Base-by-base conservation (phyloP, 2,797 vertebrate genomes). In the Sitta carolinensis region DNA sequence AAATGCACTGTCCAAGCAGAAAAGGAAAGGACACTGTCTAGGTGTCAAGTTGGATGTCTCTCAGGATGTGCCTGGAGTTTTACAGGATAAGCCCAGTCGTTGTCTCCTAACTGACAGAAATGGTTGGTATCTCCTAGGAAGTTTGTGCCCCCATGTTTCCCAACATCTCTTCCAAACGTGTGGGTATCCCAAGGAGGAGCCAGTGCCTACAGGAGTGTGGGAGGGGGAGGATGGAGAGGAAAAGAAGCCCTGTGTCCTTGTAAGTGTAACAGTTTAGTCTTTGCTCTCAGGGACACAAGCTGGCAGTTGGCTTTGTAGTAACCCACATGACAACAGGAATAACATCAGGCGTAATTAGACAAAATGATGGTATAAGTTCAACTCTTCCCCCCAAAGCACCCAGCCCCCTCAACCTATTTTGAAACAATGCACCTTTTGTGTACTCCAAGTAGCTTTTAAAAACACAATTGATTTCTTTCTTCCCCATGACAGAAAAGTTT, bases 351-450 rank as follows among this genome's bases (percentile, higher is more conserved):
- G 5, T 97, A 97, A 97, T 97, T 97, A 97, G 96, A 96, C n/a
- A 8, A 97, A 96, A 97, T 95, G 96, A 96, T 97, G 97, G 96
- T 96, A 75, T 97, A 97, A 94, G 90, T 94, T 96, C 93, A 94
- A 55, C 79, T 88, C 94, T 94, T 88, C 47, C 84, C 94, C 90
- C 79, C 64, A 96, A 89, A 95, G 87, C 81, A 90, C 90, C 92
- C 97, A 95, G 48, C 92, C 94, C 94, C 84, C 89, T 96, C 94
- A 96, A 90, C 95, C 79, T 87, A 94, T 95, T 96, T 96, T 92
- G 94, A 93, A 97, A 98, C 96, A 98, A 97, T 96, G 95, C 90
- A 91, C 96, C 97, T 97, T 97, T 97, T 97, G 96, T 98, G 87
- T 82, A 61, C 42, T 93, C 57, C 93, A 87, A 89, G 93, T 87